Percentiles rank a stretch among this genome's conserved stretches.
Evolutionary conservation across 2,113 vertebrate genomes (phyloP).

Genomic region (Lepidothrix coronata): DNA sequence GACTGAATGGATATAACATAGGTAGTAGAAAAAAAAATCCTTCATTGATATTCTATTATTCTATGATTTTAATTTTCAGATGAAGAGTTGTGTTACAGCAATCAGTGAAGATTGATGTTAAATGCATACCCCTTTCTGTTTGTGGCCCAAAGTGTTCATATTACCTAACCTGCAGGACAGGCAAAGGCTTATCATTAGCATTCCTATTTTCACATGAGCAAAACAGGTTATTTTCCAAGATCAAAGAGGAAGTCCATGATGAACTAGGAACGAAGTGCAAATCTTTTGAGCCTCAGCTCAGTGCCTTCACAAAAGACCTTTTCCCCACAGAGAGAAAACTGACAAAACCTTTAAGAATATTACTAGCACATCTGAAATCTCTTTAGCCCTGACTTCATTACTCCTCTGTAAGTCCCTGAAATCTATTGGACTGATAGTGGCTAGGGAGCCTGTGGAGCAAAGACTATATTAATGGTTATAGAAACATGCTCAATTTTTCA

Average conservation of each 20-base stretch:
- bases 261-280: neutral
- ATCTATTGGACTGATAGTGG: neutral
- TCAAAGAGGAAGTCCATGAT: neutral
- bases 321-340: neutral
- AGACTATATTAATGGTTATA: neutral
- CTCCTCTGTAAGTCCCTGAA: neutral
- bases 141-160: neutral
- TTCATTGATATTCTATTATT: neutral
- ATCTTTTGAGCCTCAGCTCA: slow-evolving; percentile 11
- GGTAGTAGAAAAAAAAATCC: neutral
- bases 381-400: slow-evolving; percentile 20
- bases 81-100: neutral
- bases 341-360: slow-evolving; percentile 31
- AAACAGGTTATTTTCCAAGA: neutral
- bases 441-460: neutral
- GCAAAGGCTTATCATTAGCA: neutral
- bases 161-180: neutral
- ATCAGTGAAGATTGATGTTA: neutral
- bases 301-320: slow-evolving; percentile 1
- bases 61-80: neutral
- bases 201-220: neutral
- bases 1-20: neutral
- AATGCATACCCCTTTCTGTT: neutral
- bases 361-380: slow-evolving; percentile 7
- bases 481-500: neutral